These are phyloP conservation scores for Dipodomys merriami DNA, from an alignment of 2,113 vertebrate species.

Conservation along the genomic window DNA sequence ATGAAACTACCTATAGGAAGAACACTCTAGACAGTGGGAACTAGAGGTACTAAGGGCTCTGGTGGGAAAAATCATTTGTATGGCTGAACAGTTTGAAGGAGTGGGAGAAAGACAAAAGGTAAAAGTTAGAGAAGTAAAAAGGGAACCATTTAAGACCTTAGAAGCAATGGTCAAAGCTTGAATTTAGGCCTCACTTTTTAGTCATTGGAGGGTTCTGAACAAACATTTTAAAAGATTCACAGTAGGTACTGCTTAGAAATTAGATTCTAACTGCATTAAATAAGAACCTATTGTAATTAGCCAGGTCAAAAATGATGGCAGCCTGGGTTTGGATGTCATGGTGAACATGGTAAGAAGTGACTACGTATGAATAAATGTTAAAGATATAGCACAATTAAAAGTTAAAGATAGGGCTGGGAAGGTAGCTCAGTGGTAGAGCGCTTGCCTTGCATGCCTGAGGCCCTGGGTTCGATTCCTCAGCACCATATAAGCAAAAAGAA, in stretches of 20 bases:
- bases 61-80: too few relatives aligned
- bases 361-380: background rate
- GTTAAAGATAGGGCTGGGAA: background rate
- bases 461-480: too few relatives aligned
- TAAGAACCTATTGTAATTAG: constrained; percentile 2
- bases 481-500: too few relatives aligned
- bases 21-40: background rate
- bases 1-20: background rate
- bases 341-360: background rate
- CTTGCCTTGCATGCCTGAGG: too few relatives aligned
- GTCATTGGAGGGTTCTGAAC: background rate
- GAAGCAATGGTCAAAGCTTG: background rate
- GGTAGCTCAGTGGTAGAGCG: too few relatives aligned
- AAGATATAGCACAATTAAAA: background rate
- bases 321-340: background rate
- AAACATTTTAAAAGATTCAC: background rate
- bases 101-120: background rate
- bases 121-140: background rate
- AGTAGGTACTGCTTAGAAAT: background rate
- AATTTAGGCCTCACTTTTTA: constrained; percentile 19
- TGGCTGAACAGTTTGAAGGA: too few relatives aligned
- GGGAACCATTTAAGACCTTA: background rate
- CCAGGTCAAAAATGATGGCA: background rate
- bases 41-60: background rate
- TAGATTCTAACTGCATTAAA: background rate